phyloP scores from a whole-genome alignment of 2,888 invertebrate species.

The Mimumesa dahlbomi region DNA sequence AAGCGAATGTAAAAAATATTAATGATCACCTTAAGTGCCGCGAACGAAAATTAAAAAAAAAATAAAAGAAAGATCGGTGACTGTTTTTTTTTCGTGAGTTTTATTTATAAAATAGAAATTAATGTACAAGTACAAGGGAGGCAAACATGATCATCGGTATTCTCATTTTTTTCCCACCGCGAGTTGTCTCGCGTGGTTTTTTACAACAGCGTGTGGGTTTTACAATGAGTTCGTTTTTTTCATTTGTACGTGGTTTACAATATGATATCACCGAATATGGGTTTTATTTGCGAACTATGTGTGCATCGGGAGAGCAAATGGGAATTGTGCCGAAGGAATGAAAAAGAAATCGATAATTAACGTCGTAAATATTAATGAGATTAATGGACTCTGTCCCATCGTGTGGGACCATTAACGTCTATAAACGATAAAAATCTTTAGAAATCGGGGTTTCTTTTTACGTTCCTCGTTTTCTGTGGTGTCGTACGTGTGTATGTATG shows the following conservation, averaged over 20 bases:
- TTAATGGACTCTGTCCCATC: conserved; percentile 20
- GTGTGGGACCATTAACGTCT: conserved; percentile 19
- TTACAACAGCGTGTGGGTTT: conserved; percentile 23
- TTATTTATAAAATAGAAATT: conserved; percentile 75
- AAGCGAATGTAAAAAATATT: not conserved
- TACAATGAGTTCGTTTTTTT: conserved; percentile 14
- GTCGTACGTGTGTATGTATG: too few species aligned
- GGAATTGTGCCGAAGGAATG: conserved; percentile 1
- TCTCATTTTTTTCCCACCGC: conserved; percentile 15
- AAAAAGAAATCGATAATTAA: conserved; percentile 19
- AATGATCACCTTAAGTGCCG: not conserved
- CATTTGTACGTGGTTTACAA: conserved; percentile 25
- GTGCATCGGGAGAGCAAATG: conserved; percentile 8
- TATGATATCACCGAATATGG: conserved; percentile 36
- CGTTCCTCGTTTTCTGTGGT: conserved; percentile 29
- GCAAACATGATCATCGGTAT: conserved; percentile 26
- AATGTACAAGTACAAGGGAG: conserved; percentile 72
- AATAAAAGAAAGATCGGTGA: conserved; percentile 9
- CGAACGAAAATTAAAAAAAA: conserved; percentile 10
- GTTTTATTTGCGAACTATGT: conserved; percentile 19
- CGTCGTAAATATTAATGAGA: conserved; percentile 27
- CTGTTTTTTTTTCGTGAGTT: conserved; percentile 51
- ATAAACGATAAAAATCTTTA: conserved; percentile 40
- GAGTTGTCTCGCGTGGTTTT: conserved; percentile 23
- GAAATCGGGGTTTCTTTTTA: conserved; percentile 46